Evolutionary conservation across 2,113 vertebrate genomes (phyloP).

Genomic region (Chascanopsetta lugubris): DNA sequence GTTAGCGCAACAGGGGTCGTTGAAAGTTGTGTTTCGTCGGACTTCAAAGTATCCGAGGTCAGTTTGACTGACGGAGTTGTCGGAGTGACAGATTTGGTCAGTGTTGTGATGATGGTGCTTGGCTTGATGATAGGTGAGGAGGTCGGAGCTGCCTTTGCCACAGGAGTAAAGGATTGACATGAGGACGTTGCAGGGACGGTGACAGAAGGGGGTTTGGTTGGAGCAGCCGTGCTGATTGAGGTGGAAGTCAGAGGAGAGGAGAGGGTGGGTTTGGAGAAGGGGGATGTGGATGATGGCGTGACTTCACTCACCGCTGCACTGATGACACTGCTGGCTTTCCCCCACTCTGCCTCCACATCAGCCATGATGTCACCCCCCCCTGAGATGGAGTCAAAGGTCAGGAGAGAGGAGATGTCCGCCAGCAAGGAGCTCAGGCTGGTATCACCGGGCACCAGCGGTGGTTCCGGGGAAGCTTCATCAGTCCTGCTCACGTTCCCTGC

Average conservation of each 20-base stretch:
- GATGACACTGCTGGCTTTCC: constrained; percentile 84
- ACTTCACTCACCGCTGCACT: constrained; percentile 54
- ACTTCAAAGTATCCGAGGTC: constrained; percentile 34
- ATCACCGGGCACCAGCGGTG: constrained; percentile 86
- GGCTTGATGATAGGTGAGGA: constrained; percentile 44
- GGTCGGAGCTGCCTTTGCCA: constrained; percentile 18
- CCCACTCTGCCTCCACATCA: constrained; percentile 84
- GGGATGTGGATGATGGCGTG: constrained; percentile 38
- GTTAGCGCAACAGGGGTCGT: constrained; percentile 18
- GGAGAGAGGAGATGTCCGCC: constrained; percentile 97
- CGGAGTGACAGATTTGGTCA: constrained; percentile 63
- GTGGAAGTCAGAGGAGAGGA: constrained; percentile 24
- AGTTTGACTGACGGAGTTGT: constrained; percentile 47
- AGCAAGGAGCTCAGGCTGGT: constrained; percentile 92
- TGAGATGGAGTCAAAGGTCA: constrained; percentile 97
- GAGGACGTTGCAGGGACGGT: constrained; percentile 1
- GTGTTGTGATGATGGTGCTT: constrained; percentile 49
- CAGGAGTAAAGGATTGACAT: constrained; percentile 15
- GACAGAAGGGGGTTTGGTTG: constrained; percentile 34
- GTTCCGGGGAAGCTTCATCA: constrained; percentile 71
- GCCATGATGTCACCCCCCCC: constrained; percentile 95
- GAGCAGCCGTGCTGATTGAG: constrained; percentile 15
- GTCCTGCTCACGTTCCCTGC: constrained; percentile 55
- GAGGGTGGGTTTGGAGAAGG: constrained; percentile 44
- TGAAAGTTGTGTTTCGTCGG: constrained; percentile 50